These are phyloP conservation scores for Ranitomeya imitator DNA, from an alignment of 2,113 vertebrate genomes.

Conservation along the genomic window DNA sequence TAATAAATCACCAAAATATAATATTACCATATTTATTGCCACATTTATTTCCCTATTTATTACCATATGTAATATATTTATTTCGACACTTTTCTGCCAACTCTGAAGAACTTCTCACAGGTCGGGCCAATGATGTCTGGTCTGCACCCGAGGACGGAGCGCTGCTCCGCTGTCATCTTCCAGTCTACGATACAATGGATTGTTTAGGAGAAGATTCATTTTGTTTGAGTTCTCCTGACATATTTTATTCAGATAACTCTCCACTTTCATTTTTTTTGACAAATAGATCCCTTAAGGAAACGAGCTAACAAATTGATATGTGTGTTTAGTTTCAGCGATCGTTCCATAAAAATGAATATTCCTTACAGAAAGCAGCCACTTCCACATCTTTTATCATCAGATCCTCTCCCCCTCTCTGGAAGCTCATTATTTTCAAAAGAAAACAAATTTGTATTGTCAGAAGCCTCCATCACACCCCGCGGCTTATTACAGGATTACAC, in stretches of 20 bases:
- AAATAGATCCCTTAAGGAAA: constrained; percentile 43
- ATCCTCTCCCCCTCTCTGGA: constrained; percentile 18
- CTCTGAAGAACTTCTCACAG: neutral
- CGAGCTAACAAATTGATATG: constrained; percentile 37
- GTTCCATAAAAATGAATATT: constrained; percentile 44
- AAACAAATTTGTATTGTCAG: constrained; percentile 51
- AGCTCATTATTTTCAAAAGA: constrained; percentile 48
- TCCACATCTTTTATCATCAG: constrained; percentile 14
- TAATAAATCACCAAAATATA: neutral
- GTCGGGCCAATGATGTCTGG: accelerated
- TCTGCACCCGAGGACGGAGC: neutral
- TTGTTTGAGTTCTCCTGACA: constrained; percentile 36
- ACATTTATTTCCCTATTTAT: neutral
- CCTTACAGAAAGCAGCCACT: constrained; percentile 32
- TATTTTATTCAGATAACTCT: constrained; percentile 27
- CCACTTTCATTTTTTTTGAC: constrained; percentile 24
- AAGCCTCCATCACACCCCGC: constrained; percentile 10
- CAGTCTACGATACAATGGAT: neutral
- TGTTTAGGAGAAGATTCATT: constrained; percentile 31
- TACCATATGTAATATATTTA: neutral
- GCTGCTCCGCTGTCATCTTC: neutral
- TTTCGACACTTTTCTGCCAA: neutral
- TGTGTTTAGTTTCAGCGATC: constrained; percentile 33
- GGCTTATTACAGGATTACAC: constrained; percentile 44
- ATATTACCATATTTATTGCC: neutral